A percentile compares a stretch with the other conserved stretches of the same genome.
Conservation (phyloP, 1,140 invertebrate species). For the Arctopsyche grandis region DNA sequence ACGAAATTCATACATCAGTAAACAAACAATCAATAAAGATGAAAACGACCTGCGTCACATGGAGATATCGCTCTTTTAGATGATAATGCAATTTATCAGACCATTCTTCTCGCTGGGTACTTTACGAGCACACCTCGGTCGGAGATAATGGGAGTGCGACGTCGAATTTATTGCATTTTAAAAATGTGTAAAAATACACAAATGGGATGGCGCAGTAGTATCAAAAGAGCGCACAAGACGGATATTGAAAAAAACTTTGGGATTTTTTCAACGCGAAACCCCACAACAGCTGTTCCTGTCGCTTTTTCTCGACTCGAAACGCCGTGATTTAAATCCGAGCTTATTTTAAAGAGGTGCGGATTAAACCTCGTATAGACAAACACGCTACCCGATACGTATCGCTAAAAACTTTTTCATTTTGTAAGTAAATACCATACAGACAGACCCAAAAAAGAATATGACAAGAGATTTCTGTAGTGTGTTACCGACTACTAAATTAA, state of each 20-base stretch:
- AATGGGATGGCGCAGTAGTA: not conserved
- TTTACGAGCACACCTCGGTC: not conserved
- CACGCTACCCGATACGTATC: too few species aligned
- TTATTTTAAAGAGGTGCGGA: not conserved
- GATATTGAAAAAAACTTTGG: conserved; percentile 1
- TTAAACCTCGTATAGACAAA: not conserved
- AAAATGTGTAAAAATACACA: not conserved
- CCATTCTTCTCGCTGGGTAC: too few species aligned
- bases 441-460: too few species aligned
- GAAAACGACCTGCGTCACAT: too few species aligned
- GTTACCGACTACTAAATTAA: too few species aligned
- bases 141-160: not conserved
- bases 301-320: not conserved
- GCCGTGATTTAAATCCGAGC: not conserved
- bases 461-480: too few species aligned
- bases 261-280: not conserved
- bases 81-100: too few species aligned
- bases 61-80: too few species aligned
- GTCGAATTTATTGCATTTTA: not conserved
- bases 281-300: not conserved
- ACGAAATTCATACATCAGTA: too few species aligned
- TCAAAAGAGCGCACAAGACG: not conserved
- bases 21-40: too few species aligned
- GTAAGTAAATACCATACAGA: too few species aligned
- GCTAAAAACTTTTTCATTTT: too few species aligned